Evolutionary conservation across 2,113 vertebrate genomes (phyloP), one percentile per base, ranked within the genome.

Genomic region (Abramis brama): DNA sequence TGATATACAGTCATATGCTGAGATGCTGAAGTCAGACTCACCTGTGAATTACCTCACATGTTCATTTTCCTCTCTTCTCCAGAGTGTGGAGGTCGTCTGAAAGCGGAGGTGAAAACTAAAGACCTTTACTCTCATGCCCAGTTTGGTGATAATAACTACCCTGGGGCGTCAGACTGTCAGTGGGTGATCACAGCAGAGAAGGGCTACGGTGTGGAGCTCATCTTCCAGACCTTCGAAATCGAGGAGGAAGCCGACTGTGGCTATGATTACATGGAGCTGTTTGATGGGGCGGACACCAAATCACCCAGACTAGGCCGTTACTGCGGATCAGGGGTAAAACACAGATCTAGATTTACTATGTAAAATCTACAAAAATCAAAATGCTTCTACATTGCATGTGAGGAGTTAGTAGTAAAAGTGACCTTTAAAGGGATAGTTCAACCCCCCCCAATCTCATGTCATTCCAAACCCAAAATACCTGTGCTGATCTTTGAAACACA

Each of bases 61-160:
- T 57, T 71, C 6, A 30, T 57, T 55, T 71, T n/a, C 33, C 52
- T 62, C 39, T 73, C n/a, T 57, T 62, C 10, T 79, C 7, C 92
- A 99, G 98, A 98, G 91, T 99, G 98, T 0, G 98, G 98, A 19
- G 98, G 98, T 74, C 96, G 94, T 78, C 92, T 99, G 52, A 94
- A 91, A 11, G 97, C 97, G 0, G 97, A 98, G 89, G 97, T 99
- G 93, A 97, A 96, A 92, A 97, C 97, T 82, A 98, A 97, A 92
- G 97, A 99, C 62, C 94, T 99, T 57, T 99, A 97, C 88, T 99
- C 98, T 4, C 98, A 99, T 5, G 97, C 98, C 0, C 97, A 98
- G 92, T 99, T 99, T 30, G 98, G 98, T 1, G 98, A 99, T 86
- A 98, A 98, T 93, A 98, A 97, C 92, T 98, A 99, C 91, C 97